These are phyloP conservation scores for Caenorhabditis angaria DNA, from an alignment of 2,888 invertebrate species.

Conservation along the genomic window DNA sequence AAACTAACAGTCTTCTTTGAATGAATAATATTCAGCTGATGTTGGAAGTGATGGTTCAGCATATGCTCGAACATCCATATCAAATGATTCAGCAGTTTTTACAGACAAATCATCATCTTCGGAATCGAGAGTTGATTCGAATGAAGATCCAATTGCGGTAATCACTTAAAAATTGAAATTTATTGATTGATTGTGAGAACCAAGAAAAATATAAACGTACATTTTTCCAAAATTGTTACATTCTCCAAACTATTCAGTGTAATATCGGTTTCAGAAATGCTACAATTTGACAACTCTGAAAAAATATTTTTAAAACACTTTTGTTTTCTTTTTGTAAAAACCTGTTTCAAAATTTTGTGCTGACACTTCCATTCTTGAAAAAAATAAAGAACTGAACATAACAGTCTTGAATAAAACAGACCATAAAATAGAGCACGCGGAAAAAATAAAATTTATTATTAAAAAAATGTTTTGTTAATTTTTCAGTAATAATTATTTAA, in stretches of 20 bases:
- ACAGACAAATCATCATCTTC: background rate
- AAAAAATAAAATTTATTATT: too few relatives aligned
- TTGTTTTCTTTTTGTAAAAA: background rate
- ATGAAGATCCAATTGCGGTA: background rate
- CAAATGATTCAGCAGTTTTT: background rate
- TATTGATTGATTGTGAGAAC: background rate
- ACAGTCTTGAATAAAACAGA: background rate
- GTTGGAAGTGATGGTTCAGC: slow-evolving; percentile 3
- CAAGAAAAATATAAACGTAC: background rate
- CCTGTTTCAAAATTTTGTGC: background rate
- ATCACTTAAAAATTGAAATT: background rate
- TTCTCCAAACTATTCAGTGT: background rate
- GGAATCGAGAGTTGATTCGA: background rate
- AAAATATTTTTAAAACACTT: background rate
- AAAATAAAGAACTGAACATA: background rate
- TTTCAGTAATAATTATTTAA: too few relatives aligned
- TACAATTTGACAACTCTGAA: background rate
- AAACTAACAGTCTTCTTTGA: background rate
- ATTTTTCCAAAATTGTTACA: background rate
- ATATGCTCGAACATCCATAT: background rate
- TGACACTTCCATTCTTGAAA: background rate
- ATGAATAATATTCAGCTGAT: background rate
- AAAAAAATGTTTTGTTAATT: too few relatives aligned
- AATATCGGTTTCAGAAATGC: background rate
- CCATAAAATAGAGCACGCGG: too few relatives aligned